Evolutionary conservation across 2,888 invertebrate species (phyloP), one percentile per base, ranked within the genome.

Genomic region (Zelleria hepariella): DNA sequence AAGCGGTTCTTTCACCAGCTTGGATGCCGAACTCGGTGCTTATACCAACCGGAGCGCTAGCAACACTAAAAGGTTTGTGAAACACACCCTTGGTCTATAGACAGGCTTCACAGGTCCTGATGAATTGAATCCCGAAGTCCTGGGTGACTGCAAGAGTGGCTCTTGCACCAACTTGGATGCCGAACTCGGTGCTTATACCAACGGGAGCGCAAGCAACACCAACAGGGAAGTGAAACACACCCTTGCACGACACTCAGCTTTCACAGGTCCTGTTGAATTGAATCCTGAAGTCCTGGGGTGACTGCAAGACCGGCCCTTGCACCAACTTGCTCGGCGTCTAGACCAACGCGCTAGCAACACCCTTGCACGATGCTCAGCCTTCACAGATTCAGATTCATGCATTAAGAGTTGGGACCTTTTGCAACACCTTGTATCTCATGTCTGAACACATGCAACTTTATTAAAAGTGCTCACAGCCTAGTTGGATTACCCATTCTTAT

Each of bases 1-100:
- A 55, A 79, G 78, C 18, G 85, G 80, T 4, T 87, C 87, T 60
- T 86, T 82, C 60, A 80, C 83, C 1, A 65, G 80, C 24, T 59
- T 86, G 1, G 72, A 74, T 42, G 67, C 62, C 1, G 79, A 78
- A 73, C 0, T 76, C 70, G 0, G 73, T 0, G 78, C 71, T 0
- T 86, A 85, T 52, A 83, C 82, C 0, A 80, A 75, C 27, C 77
- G 78, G 60, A 75, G 74, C 0, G 70, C 73, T 2, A 70, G 66
- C 1, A 86, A 81, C 48, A 85, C 82, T 10, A 75, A 67, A 18
- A 78, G 82, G 84, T 82, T 18, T 20, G 26, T 54, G 26, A 26
- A 5, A 5, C 77, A 73, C 0, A n/a, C n/a, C n/a, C n/a, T n/a
- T n/a, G n/a, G n/a, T n/a, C n/a, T n/a, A n/a, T n/a, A n/a, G n/a